These are phyloP conservation scores for Zootoca vivipara DNA, from an alignment of 2,113 vertebrate species.

Conservation along the genomic window DNA sequence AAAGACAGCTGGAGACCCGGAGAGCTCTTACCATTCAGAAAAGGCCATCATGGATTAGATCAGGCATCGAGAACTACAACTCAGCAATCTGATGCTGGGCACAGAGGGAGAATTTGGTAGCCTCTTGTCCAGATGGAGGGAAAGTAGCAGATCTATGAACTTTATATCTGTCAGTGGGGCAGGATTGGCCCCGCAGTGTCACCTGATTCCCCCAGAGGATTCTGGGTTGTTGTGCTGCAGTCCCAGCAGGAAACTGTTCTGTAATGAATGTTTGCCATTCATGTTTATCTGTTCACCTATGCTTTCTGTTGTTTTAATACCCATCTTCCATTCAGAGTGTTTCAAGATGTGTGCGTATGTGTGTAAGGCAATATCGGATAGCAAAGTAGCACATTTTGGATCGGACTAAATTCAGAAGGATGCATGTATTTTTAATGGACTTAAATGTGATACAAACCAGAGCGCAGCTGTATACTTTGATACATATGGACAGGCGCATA, in stretches of 20 bases:
- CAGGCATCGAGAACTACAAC: too few relatives aligned
- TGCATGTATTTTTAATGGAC: constrained; percentile 59
- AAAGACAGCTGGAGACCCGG: too few relatives aligned
- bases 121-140: too few relatives aligned
- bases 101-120: background rate
- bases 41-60: too few relatives aligned
- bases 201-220: background rate
- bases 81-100: too few relatives aligned
- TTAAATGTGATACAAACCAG: constrained; percentile 28
- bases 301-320: constrained; percentile 13
- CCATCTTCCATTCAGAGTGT: constrained; percentile 10
- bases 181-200: too few relatives aligned
- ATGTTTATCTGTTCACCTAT: background rate
- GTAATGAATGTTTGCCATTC: background rate
- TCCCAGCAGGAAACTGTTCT: background rate
- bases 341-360: background rate
- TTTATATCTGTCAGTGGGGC: too few relatives aligned
- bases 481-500: constrained; percentile 48
- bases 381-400: constrained; percentile 17
- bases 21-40: too few relatives aligned
- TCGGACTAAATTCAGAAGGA: constrained; percentile 35
- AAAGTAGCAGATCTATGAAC: background rate
- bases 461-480: constrained; percentile 48
- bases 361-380: background rate
- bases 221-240: background rate